These are phyloP conservation scores for Trigoniulus corallinus DNA, from an alignment of 1,140 invertebrate genomes.

Conservation along the genomic window DNA sequence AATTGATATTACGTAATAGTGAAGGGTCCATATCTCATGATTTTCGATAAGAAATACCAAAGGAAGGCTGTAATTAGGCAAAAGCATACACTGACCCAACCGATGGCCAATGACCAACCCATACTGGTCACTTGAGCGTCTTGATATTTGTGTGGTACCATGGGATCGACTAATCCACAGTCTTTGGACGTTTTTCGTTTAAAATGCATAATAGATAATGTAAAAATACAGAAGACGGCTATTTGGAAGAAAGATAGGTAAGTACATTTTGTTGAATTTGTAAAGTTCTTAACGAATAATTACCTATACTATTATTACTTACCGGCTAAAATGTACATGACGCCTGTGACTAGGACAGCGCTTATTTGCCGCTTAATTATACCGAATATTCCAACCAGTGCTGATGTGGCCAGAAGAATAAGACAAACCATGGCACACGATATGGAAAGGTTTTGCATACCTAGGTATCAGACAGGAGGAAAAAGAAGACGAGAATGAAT, in stretches of 20 bases:
- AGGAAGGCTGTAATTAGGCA: constrained; percentile 57
- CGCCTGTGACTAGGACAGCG: constrained; percentile 72
- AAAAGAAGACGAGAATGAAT: constrained; percentile 13
- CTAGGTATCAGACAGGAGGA: too few species aligned
- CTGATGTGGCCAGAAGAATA: constrained; percentile 63
- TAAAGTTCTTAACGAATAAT: too few species aligned
- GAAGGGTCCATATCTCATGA: constrained; percentile 65
- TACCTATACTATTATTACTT: too few species aligned
- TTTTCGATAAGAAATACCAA: constrained; percentile 73
- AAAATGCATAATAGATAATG: constrained; percentile 73
- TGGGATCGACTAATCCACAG: constrained; percentile 21
- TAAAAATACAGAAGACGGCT: constrained; percentile 76
- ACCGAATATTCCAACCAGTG: constrained; percentile 65
- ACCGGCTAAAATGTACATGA: constrained; percentile 82
- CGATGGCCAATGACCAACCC: constrained; percentile 64
- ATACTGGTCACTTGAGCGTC: constrained; percentile 51
- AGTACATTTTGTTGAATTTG: too few species aligned
- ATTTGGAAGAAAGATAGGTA: constrained; percentile 27
- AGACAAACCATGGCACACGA: constrained; percentile 76
- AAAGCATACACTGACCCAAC: constrained; percentile 60
- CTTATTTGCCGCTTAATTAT: constrained; percentile 72
- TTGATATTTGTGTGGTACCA: constrained; percentile 24
- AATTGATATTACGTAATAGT: too few species aligned
- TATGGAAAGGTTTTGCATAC: constrained; percentile 84
- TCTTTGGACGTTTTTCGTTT: constrained; percentile 51